These are phyloP conservation scores for Oppia nitens DNA, from an alignment of 1,140 invertebrate species.

Conservation along the genomic window DNA sequence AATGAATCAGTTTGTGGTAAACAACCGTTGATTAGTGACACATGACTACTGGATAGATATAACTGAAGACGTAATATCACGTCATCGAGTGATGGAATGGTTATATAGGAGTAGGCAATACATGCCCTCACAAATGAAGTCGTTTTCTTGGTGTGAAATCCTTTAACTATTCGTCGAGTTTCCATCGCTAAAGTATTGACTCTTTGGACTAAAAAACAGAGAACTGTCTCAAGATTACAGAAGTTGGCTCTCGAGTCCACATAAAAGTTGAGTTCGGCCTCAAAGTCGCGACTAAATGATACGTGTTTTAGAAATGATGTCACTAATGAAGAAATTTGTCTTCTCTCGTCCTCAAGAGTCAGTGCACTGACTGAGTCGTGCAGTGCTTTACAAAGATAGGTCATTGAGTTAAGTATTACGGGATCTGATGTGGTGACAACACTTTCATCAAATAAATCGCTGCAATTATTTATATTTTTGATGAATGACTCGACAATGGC, in stretches of 20 bases:
- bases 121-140: constrained; percentile 77
- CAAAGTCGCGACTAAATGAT: constrained; percentile 59
- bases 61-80: constrained; percentile 55
- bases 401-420: constrained; percentile 64
- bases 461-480: constrained; percentile 3
- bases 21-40: constrained; percentile 74
- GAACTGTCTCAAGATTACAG: constrained; percentile 69
- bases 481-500: constrained; percentile 50
- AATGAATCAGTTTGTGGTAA: constrained; percentile 86
- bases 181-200: constrained; percentile 60
- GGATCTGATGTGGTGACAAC: constrained; percentile 46
- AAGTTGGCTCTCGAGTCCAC: constrained; percentile 74
- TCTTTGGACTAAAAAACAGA: constrained; percentile 39
- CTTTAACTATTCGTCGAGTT: constrained; percentile 49
- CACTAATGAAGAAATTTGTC: constrained; percentile 65
- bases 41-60: constrained; percentile 69
- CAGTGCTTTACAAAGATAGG: constrained; percentile 66
- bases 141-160: constrained; percentile 57
- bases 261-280: constrained; percentile 61
- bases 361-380: constrained; percentile 83
- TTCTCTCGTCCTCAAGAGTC: constrained; percentile 79
- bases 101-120: constrained; percentile 84
- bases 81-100: constrained; percentile 74
- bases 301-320: constrained; percentile 59
- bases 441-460: not conserved